A percentile compares a stretch with the other conserved stretches of the same genome.
Evolutionary conservation across 1,140 invertebrate genomes (phyloP).

Genomic region (Copidosoma floridanum): DNA sequence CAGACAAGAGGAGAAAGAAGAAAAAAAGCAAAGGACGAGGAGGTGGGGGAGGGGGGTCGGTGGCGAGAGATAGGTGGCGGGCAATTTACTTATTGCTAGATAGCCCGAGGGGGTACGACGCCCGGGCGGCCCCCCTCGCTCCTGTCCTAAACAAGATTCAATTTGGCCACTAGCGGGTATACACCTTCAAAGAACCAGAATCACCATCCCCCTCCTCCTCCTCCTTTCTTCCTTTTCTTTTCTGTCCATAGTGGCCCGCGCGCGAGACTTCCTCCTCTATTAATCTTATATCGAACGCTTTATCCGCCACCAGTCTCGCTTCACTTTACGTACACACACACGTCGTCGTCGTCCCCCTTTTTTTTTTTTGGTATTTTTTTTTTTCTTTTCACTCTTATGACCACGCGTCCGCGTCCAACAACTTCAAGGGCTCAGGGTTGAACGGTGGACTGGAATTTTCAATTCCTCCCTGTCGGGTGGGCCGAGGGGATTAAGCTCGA

Average conservation of each 20-base stretch:
- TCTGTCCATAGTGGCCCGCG: background rate
- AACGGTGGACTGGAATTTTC: constrained; percentile 47
- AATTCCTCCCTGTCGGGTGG: constrained; percentile 47
- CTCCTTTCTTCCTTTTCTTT: background rate
- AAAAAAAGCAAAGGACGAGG: constrained; percentile 22
- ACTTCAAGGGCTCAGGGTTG: constrained; percentile 40
- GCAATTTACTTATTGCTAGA: constrained; percentile 53
- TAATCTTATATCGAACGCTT: constrained; percentile 59
- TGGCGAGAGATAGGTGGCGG: constrained; percentile 33
- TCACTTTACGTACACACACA: constrained; percentile 20
- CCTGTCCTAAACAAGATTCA: constrained; percentile 57
- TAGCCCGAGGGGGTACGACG: constrained; percentile 39
- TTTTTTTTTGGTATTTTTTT: constrained; percentile 18
- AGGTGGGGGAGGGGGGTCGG: constrained; percentile 24
- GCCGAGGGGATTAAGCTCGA: constrained; percentile 35
- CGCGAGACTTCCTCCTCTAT: constrained; percentile 48
- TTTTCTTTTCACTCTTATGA: background rate
- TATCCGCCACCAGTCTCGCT: constrained; percentile 43
- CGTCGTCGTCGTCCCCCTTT: constrained; percentile 14
- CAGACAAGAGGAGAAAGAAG: constrained; percentile 15
- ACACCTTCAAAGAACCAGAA: constrained; percentile 56
- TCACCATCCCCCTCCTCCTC: constrained; percentile 48
- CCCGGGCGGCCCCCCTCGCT: constrained; percentile 35
- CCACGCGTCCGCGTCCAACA: no score
- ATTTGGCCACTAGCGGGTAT: constrained; percentile 51